Evolutionary conservation across 2,888 invertebrate genomes (phyloP).

Genomic region (Ormyrus pomaceus): DNA sequence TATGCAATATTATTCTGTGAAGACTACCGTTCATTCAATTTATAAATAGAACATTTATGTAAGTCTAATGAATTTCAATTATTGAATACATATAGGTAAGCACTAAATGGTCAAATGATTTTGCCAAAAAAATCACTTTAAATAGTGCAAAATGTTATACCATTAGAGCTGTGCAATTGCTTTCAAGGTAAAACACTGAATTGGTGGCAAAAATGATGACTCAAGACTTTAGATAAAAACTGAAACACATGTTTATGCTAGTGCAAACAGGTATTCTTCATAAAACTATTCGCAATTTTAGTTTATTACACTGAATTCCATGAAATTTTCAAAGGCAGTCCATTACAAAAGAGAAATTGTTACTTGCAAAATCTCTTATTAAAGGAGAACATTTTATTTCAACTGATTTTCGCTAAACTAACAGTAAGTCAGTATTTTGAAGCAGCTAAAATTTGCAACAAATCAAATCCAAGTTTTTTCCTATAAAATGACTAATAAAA

Average conservation of each 20-base stretch:
- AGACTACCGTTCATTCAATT: not conserved
- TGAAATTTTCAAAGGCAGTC: not conserved
- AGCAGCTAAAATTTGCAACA: no score
- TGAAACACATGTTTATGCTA: conserved; percentile 19
- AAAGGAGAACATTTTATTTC: not conserved
- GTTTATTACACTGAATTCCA: not conserved
- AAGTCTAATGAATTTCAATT: conserved; percentile 12
- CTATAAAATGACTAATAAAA: no score
- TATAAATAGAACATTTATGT: conserved; percentile 26
- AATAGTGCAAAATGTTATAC: conserved; percentile 19
- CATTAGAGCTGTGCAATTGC: conserved; percentile 27
- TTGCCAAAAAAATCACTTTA: conserved; percentile 4
- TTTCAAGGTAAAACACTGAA: conserved; percentile 43
- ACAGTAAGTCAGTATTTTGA: no score
- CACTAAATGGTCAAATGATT: not conserved
- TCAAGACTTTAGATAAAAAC: conserved; percentile 48
- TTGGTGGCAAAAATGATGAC: conserved; percentile 27
- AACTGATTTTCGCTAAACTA: no score
- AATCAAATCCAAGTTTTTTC: no score
- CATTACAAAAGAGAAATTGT: not conserved
- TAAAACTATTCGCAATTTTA: not conserved
- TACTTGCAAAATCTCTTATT: not conserved
- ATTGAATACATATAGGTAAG: conserved; percentile 18
- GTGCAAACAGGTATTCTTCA: conserved; percentile 24
- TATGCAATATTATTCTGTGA: not conserved